phyloP scores from a whole-genome alignment of 2,113 vertebrate species.

The Nematolebias whitei region DNA sequence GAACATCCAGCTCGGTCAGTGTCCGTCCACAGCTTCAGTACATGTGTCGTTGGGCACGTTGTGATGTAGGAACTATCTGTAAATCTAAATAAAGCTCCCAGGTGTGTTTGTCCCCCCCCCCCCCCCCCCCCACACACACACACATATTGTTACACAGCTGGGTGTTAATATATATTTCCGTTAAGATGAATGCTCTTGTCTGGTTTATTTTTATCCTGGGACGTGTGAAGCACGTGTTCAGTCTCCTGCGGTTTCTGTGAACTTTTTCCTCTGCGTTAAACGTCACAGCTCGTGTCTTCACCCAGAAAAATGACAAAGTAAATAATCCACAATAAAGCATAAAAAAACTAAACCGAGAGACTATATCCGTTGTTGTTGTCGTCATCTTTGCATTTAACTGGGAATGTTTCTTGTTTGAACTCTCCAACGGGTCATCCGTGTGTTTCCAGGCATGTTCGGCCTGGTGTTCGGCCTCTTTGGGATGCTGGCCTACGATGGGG shows the following conservation, averaged over 20 bases:
- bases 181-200: slow-evolving; percentile 67
- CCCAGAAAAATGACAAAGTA: too few species aligned
- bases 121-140: too few species aligned
- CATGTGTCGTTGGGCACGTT: too few species aligned
- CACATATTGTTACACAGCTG: slow-evolving; percentile 42
- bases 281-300: slow-evolving; percentile 13
- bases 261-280: slow-evolving; percentile 45
- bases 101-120: neutral
- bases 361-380: too few species aligned
- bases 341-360: too few species aligned
- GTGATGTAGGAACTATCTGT: too few species aligned
- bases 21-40: neutral
- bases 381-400: too few species aligned
- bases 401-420: neutral
- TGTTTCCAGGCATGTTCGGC: slow-evolving; percentile 88
- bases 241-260: slow-evolving; percentile 39
- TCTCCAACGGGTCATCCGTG: neutral
- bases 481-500: slow-evolving; percentile 91
- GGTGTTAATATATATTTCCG: slow-evolving; percentile 43
- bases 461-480: slow-evolving; percentile 92
- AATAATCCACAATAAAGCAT: too few species aligned
- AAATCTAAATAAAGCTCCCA: slow-evolving; percentile 6
- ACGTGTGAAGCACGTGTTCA: slow-evolving; percentile 59
- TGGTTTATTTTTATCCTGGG: slow-evolving; percentile 69
- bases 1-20: slow-evolving; percentile 95